phyloP scores from a whole-genome alignment of 2,113 vertebrate species.

The Mus pahari region DNA sequence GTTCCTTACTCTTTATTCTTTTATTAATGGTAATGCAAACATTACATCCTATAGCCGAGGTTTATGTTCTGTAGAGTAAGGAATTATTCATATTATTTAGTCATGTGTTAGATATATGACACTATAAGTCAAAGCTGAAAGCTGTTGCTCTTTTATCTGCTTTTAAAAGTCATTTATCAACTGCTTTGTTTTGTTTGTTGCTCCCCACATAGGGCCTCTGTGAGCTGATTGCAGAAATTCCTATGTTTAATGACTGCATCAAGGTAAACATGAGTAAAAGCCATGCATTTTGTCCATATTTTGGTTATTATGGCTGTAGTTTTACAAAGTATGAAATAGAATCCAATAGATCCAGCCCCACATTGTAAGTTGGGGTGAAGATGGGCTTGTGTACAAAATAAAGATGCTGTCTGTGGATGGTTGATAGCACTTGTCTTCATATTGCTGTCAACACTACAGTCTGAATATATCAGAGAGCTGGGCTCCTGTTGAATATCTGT shows the following conservation, averaged over 20 bases:
- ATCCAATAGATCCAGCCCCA: rapidly evolving
- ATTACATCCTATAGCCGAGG: too few species aligned
- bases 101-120: background rate
- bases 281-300: background rate
- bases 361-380: background rate
- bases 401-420: background rate
- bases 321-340: background rate
- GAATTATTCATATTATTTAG: background rate
- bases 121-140: background rate
- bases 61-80: background rate
- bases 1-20: background rate
- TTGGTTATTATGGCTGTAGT: background rate
- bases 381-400: too few species aligned
- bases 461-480: background rate
- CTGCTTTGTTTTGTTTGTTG: background rate
- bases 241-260: background rate
- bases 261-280: background rate
- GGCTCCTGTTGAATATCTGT: background rate
- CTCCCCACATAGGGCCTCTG: rapidly evolving
- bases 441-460: background rate
- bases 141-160: background rate
- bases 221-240: background rate
- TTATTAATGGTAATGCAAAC: background rate
- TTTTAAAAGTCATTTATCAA: too few species aligned
- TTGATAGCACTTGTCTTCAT: too few species aligned